Base-by-base conservation (phyloP, 2,113 vertebrate species). In the Balaeniceps rex region DNA sequence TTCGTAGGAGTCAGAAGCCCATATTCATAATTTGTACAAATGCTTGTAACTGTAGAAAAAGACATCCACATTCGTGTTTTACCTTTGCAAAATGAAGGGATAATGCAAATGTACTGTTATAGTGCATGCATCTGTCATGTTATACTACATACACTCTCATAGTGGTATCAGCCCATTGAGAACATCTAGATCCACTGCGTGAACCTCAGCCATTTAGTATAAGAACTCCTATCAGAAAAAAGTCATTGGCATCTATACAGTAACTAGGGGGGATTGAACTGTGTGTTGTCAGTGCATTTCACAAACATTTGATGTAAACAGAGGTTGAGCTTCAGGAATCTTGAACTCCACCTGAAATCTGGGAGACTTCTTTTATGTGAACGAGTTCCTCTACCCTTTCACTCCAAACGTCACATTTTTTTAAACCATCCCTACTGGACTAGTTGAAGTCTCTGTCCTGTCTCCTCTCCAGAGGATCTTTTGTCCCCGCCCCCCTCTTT, bases 401-500 rank as follows among this genome's bases (percentile, higher is more conserved):
- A 38, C 29, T 66, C 49, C 40, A 54, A 60, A 51, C 1, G 1
- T 63, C 21, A 44, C 23, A 13, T 51, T 29, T 63, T 55, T 75
- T 36, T 5, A 65, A 91, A 66, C 18, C 8, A 55, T 66, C 11
- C 14, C 9, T 64, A n/a, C 15, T 78, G 28, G 52, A 33, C 8
- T 69, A 74, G 34, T 54, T 58, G 22, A 91, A 84, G 22, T 54
- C 25, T 77, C 25, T 66, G 5, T 90, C 6, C 12, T 86, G 4
- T 83, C 10, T 83, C 2, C 10, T 71, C 29, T 61, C 17, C 19
- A 46, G 28, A n/a, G n/a, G n/a, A 46, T 40, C 10, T 63, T 88
- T 66, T n/a, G 17, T 44, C 36, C 12, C 8, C 11, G 0, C 2
- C 2, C 12, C 4, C 1, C 7, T 66, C 6, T 52, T 79, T 81